Conservation (phyloP, 2,797 vertebrate genomes). For the Coranthus polyacanthus region DNA sequence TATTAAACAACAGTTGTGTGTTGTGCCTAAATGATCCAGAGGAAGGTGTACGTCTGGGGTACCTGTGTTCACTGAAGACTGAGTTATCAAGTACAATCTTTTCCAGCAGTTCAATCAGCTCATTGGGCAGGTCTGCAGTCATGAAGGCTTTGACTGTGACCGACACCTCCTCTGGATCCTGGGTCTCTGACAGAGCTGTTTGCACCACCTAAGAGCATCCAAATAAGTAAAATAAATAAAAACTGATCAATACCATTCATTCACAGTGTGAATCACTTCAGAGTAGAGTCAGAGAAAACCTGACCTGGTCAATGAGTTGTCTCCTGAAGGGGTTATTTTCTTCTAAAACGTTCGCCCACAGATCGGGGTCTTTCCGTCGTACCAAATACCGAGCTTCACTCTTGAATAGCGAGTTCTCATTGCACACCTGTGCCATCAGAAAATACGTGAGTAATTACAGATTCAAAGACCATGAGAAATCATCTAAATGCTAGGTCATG, state of each 20-base stretch:
- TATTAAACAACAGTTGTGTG: not conserved
- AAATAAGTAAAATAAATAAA: not conserved
- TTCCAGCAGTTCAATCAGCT: constrained; percentile 90
- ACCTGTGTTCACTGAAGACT: constrained; percentile 94
- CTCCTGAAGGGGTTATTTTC: constrained; percentile 91
- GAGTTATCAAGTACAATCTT: constrained; percentile 94
- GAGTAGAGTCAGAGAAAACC: not conserved
- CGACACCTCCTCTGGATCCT: constrained; percentile 92
- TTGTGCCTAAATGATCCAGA: not conserved
- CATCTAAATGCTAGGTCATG: not conserved
- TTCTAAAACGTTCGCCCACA: constrained; percentile 93
- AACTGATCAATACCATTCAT: not conserved
- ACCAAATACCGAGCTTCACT: constrained; percentile 93
- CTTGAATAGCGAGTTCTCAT: constrained; percentile 95
- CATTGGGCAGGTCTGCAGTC: constrained; percentile 91
- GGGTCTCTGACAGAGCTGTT: constrained; percentile 91
- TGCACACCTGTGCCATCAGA: constrained; percentile 88
- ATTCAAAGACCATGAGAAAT: not conserved
- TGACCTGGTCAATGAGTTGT: constrained; percentile 93
- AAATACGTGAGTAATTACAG: not conserved
- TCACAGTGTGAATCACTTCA: not conserved
- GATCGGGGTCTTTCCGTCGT: constrained; percentile 90
- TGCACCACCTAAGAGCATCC: constrained; percentile 88
- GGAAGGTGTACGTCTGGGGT: not conserved
- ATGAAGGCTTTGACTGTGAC: constrained; percentile 92